phyloP scores from a whole-genome alignment of 2,113 vertebrate genomes.

The Sylvietta virens region DNA sequence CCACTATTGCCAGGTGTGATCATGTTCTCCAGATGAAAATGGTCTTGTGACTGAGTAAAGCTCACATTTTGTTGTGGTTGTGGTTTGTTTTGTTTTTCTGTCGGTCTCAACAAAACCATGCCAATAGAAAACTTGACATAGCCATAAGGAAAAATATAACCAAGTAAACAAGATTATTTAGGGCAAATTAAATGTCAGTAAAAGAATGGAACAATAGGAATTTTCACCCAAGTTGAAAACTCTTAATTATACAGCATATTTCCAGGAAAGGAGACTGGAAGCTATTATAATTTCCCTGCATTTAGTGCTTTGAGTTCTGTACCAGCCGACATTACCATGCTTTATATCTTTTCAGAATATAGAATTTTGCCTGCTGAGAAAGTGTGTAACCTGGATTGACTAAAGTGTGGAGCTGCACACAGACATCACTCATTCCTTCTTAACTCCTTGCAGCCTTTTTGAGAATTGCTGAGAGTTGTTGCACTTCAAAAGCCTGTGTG shows the following conservation, averaged over 20 bases:
- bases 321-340: background rate
- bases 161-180: background rate
- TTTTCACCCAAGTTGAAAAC: slow-evolving; percentile 3
- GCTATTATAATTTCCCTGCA: background rate
- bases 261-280: background rate
- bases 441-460: background rate
- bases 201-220: background rate
- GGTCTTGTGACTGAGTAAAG: background rate
- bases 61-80: background rate
- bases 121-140: background rate
- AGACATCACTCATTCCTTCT: background rate
- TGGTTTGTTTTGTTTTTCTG: background rate
- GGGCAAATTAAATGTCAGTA: slow-evolving; percentile 5
- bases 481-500: background rate
- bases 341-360: background rate
- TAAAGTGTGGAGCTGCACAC: background rate
- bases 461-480: background rate
- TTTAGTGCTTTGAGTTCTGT: background rate
- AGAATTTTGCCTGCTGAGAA: slow-evolving; percentile 10
- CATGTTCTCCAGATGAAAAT: background rate
- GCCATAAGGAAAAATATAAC: background rate
- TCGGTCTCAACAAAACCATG: background rate
- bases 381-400: background rate
- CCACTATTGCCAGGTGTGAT: background rate
- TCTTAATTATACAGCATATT: slow-evolving; percentile 10